Percentiles rank a stretch among this genome's conserved stretches.
phyloP scores from a whole-genome alignment of 2,888 invertebrate species.

The Mythimna vitellina region DNA sequence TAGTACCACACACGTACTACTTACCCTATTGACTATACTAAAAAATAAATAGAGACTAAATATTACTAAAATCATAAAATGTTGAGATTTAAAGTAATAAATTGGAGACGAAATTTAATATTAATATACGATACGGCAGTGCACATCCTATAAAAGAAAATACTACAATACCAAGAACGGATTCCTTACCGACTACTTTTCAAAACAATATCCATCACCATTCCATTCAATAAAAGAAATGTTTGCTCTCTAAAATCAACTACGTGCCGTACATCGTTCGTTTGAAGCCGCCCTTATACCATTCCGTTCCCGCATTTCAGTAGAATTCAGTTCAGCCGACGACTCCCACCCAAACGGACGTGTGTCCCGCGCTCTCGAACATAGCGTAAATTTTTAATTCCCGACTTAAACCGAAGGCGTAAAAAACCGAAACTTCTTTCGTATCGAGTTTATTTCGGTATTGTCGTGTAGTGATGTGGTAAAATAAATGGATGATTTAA shows the following conservation, averaged over 20 bases:
- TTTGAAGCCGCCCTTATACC: slow-evolving; percentile 56
- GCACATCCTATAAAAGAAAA: not conserved
- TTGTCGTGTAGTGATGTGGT: slow-evolving; percentile 70
- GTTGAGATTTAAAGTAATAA: not conserved
- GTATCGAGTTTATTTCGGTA: slow-evolving; percentile 62
- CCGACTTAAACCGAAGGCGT: slow-evolving; percentile 73
- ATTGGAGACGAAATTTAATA: not conserved
- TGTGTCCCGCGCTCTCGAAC: slow-evolving; percentile 54
- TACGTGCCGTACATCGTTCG: slow-evolving; percentile 26
- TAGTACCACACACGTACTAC: no score
- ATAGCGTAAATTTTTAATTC: slow-evolving; percentile 85
- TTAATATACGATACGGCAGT: not conserved
- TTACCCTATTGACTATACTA: no score
- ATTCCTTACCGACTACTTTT: not conserved
- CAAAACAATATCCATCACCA: slow-evolving; percentile 42
- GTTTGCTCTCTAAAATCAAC: slow-evolving; percentile 56
- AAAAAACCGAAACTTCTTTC: slow-evolving; percentile 67
- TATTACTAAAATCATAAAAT: not conserved
- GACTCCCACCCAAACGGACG: slow-evolving; percentile 56
- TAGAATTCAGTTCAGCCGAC: slow-evolving; percentile 68
- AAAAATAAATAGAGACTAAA: not conserved
- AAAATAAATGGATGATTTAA: slow-evolving; percentile 62
- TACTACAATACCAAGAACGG: not conserved
- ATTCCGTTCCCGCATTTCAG: slow-evolving; percentile 57
- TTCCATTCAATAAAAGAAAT: slow-evolving; percentile 54